These are phyloP conservation scores for Disparrhopalites patrizii DNA, from an alignment of 2,888 invertebrate species.

Conservation along the genomic window DNA sequence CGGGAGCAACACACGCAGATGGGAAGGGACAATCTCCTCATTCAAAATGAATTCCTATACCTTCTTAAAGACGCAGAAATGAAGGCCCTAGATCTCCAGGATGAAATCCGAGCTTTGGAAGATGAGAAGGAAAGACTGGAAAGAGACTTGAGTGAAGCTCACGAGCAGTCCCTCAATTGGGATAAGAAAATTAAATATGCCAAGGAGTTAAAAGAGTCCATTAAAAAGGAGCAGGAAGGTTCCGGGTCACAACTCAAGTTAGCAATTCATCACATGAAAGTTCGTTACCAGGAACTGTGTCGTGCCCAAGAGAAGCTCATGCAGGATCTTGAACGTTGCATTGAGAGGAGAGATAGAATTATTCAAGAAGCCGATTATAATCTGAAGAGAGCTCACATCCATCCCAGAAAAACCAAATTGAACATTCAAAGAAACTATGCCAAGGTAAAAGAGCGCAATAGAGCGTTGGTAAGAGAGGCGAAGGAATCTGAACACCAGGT, in stretches of 20 bases:
- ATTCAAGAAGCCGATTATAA: constrained; percentile 59
- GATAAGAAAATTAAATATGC: constrained; percentile 72
- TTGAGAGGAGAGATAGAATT: constrained; percentile 63
- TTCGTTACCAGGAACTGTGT: constrained; percentile 55
- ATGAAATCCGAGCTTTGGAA: constrained; percentile 63
- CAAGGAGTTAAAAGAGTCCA: constrained; percentile 65
- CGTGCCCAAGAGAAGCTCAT: constrained; percentile 61
- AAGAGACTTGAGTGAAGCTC: constrained; percentile 58
- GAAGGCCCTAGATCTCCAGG: constrained; percentile 63
- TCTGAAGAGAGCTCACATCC: constrained; percentile 55
- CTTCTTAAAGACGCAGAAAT: constrained; percentile 64
- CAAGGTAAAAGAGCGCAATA: constrained; percentile 59
- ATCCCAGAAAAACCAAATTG: constrained; percentile 55
- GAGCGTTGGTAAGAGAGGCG: constrained; percentile 54
- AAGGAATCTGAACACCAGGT: constrained; percentile 49
- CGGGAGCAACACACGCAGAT: constrained; percentile 57
- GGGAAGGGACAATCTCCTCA: constrained; percentile 58
- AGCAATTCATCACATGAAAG: constrained; percentile 49
- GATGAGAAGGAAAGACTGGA: constrained; percentile 64
- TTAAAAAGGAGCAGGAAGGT: constrained; percentile 58
- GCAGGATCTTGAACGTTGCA: constrained; percentile 63
- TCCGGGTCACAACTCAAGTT: constrained; percentile 38
- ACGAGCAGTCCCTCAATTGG: constrained; percentile 66
- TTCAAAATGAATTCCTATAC: constrained; percentile 56
- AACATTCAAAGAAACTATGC: constrained; percentile 59